A percentile compares a stretch with the other conserved stretches of the same genome.
phyloP scores from a whole-genome alignment of 2,113 vertebrate genomes.

The Ochotona princeps region DNA sequence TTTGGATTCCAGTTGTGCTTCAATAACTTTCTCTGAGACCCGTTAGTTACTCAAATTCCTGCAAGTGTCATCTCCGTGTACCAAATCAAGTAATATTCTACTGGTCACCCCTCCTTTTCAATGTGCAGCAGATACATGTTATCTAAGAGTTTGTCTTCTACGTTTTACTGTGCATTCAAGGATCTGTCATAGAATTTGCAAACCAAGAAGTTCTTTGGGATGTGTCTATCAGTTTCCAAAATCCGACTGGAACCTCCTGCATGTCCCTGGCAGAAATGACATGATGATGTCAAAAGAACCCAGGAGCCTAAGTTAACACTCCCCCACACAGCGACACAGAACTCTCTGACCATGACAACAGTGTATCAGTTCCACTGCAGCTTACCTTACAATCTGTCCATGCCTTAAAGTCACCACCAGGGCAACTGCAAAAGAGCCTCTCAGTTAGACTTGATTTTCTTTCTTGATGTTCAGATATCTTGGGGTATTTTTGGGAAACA shows the following conservation, averaged over 20 bases:
- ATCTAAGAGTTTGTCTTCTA: not conserved
- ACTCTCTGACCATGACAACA: not conserved
- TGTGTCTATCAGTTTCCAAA: not conserved
- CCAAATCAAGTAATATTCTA: slow-evolving; percentile 35
- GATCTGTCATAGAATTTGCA: not conserved
- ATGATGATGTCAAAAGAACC: not conserved
- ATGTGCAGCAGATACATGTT: not conserved
- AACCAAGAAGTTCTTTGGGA: not conserved
- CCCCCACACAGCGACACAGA: not conserved
- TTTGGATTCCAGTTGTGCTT: not conserved
- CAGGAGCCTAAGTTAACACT: not conserved
- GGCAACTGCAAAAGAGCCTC: not conserved
- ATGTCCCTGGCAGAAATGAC: not conserved
- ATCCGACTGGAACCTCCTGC: not conserved
- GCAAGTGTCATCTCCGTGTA: not conserved
- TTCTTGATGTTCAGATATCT: slow-evolving; percentile 1
- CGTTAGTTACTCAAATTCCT: not conserved
- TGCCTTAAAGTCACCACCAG: not conserved
- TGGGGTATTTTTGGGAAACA: not conserved
- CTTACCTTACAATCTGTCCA: not conserved
- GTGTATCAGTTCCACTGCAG: not conserved
- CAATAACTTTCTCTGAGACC: not conserved
- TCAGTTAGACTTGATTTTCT: not conserved
- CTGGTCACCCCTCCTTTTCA: not conserved
- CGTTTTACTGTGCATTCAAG: not conserved